Percentiles rank a stretch among this genome's conserved stretches.
phyloP scores from a whole-genome alignment of 2,113 vertebrate genomes.

The Coracopsis vasa region DNA sequence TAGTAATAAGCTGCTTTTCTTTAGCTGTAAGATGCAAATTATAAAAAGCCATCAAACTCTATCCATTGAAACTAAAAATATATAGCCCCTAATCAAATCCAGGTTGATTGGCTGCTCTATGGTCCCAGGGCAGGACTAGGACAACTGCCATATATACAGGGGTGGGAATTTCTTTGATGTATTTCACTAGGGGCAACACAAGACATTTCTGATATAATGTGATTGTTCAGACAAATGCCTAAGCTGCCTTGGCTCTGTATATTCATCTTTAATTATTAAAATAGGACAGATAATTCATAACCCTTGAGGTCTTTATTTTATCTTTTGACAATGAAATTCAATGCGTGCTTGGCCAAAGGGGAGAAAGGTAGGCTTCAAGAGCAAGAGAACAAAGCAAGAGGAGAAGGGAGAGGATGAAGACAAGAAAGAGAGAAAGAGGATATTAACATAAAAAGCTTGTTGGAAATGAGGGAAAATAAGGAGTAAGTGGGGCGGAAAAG shows the following conservation, averaged over 20 bases:
- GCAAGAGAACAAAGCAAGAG: conserved; percentile 28
- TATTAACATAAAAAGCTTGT: neutral
- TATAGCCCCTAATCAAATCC: conserved; percentile 32
- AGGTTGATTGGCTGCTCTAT: conserved; percentile 40
- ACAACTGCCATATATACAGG: conserved; percentile 30
- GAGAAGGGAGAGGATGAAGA: neutral
- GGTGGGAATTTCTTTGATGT: conserved; percentile 65
- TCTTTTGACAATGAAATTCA: conserved; percentile 69
- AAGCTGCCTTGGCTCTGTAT: conserved; percentile 55
- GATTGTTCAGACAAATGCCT: conserved; percentile 60
- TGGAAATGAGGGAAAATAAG: neutral
- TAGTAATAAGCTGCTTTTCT: conserved; percentile 76
- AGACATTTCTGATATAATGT: conserved; percentile 72
- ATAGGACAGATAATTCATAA: conserved; percentile 72
- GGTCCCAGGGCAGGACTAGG: conserved; percentile 55
- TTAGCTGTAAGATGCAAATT: conserved; percentile 71
- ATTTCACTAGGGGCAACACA: conserved; percentile 67
- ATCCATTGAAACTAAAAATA: conserved; percentile 21
- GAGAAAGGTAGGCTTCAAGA: conserved; percentile 23
- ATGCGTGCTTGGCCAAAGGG: conserved; percentile 28
- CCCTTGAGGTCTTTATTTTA: conserved; percentile 73
- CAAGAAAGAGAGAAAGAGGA: neutral
- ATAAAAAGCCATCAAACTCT: conserved; percentile 72
- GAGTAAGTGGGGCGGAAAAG: neutral
- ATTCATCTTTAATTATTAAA: conserved; percentile 80